Conservation (phyloP, 2,797 vertebrate species). For the Hydrolagus colliei region DNA sequence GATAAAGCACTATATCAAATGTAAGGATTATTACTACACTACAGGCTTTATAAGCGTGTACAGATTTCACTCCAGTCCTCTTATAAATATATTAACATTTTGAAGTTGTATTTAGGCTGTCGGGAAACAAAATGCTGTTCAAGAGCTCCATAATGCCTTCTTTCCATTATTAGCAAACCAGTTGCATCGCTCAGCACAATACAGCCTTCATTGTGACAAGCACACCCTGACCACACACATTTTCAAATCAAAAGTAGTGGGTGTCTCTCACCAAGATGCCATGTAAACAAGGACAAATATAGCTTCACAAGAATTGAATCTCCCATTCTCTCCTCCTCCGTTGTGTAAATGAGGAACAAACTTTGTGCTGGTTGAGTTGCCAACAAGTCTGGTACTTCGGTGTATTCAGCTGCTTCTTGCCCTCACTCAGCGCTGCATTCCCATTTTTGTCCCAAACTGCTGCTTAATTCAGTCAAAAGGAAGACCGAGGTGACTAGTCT, state of each 20-base stretch:
- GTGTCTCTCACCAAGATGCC: too few species aligned
- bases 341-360: background rate
- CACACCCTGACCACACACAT: background rate
- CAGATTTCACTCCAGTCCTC: too few species aligned
- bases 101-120: too few species aligned
- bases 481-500: background rate
- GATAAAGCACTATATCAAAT: too few species aligned
- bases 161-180: too few species aligned
- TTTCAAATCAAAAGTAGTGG: background rate
- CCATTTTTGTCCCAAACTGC: background rate
- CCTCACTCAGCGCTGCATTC: background rate
- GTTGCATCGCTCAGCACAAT: too few species aligned
- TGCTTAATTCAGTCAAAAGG: conserved; percentile 16
- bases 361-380: background rate
- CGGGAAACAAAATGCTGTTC: too few species aligned
- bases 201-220: background rate
- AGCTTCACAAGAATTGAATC: background rate
- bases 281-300: background rate
- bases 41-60: too few species aligned
- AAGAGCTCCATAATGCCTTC: too few species aligned
- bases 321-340: background rate
- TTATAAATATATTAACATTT: too few species aligned
- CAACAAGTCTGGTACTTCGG: background rate
- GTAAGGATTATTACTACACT: too few species aligned
- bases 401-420: conserved; percentile 6